These are phyloP conservation scores for Chlorospingus flavigularis DNA, from an alignment of 2,797 vertebrate species.

Conservation along the genomic window DNA sequence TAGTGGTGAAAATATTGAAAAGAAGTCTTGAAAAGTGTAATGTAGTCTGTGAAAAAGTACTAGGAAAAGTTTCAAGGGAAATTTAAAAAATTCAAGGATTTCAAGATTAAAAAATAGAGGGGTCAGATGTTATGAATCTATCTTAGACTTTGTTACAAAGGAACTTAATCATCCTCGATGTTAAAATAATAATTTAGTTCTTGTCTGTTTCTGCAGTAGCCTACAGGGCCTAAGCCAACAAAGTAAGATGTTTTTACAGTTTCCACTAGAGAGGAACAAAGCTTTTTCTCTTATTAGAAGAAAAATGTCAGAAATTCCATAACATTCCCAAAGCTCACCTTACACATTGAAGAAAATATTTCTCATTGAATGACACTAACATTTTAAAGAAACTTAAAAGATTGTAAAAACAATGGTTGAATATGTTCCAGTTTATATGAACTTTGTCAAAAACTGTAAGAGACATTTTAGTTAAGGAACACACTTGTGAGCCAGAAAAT, in stretches of 20 bases:
- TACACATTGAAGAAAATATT: neutral
- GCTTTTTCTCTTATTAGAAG: neutral
- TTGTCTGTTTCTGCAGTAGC: neutral
- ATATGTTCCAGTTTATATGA: neutral
- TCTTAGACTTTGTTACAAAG: neutral
- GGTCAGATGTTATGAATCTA: neutral
- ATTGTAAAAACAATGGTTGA: neutral
- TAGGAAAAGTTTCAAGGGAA: neutral
- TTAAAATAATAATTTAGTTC: neutral
- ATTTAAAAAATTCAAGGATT: neutral
- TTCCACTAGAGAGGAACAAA: neutral
- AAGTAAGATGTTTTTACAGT: neutral
- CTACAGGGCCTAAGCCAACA: neutral
- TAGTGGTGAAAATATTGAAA: neutral
- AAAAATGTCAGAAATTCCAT: neutral
- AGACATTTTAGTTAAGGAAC: neutral
- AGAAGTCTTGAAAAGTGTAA: neutral
- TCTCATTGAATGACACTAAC: neutral
- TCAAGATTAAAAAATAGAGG: neutral
- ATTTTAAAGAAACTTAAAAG: neutral
- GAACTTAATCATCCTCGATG: neutral
- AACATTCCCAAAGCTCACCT: neutral
- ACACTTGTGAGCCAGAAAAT: neutral
- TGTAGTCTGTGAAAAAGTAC: neutral
- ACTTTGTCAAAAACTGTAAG: neutral